These are phyloP conservation scores for Oedothorax gibbosus DNA, from an alignment of 1,140 invertebrate species.

Conservation along the genomic window DNA sequence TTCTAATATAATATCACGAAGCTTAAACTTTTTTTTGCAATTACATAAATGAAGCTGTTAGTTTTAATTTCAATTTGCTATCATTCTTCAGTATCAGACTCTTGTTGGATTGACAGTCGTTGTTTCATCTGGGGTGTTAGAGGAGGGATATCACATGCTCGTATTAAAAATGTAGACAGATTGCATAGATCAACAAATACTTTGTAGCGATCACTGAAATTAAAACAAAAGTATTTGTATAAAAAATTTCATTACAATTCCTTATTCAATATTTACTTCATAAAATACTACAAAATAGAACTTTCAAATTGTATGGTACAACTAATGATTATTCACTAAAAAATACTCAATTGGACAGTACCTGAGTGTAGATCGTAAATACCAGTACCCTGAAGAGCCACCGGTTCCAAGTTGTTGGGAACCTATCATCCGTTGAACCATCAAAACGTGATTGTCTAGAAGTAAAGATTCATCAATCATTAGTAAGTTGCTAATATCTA, in stretches of 20 bases:
- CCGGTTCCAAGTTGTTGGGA: slow-evolving; percentile 96
- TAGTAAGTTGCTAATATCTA: slow-evolving; percentile 15
- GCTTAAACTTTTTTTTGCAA: no score
- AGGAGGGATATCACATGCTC: slow-evolving; percentile 88
- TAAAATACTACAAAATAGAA: background rate
- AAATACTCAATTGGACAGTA: slow-evolving; percentile 67
- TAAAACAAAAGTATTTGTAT: background rate
- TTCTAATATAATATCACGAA: no score
- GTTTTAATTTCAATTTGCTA: no score
- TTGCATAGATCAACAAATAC: slow-evolving; percentile 99
- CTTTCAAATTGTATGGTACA: background rate
- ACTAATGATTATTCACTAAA: background rate
- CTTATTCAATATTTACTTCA: background rate
- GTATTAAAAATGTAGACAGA: slow-evolving; percentile 94
- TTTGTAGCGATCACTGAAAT: slow-evolving; percentile 95
- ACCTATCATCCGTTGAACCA: slow-evolving; percentile 99
- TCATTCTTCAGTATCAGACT: background rate
- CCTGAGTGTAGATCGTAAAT: slow-evolving; percentile 97
- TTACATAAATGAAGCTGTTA: no score
- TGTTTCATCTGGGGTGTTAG: slow-evolving; percentile 80
- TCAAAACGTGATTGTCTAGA: slow-evolving; percentile 96
- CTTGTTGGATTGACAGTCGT: slow-evolving; percentile 63
- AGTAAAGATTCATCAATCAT: slow-evolving; percentile 53
- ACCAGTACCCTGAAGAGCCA: slow-evolving; percentile 98
- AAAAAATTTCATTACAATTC: background rate